Evolutionary conservation across 2,888 invertebrate species (phyloP), one percentile per base, ranked within the genome.

Genomic region (Pherbina coryleti): DNA sequence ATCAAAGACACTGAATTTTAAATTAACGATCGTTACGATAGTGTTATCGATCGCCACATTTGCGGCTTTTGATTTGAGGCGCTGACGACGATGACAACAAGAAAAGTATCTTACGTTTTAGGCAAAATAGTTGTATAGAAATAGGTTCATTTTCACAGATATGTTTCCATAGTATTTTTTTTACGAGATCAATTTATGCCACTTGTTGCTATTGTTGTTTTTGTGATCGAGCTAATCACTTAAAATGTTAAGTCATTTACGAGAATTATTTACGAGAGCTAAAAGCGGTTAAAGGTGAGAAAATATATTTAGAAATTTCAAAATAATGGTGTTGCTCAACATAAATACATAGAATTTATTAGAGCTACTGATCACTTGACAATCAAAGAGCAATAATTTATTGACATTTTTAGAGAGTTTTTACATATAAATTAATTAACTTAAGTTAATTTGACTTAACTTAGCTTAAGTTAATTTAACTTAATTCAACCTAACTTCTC

Each of bases 171-270:
- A 11, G 25, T 69, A 49, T 49, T 49, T 69, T n/a, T 25, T 7
- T 37, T 31, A 28, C 60, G 1, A 57, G 37, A 57, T 19, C 22
- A 19, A 37, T 37, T 44, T 71, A 22, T 71, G 34, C 34, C 19
- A 71, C 22, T 57, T 34, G 9, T 71, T 19, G 17, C 3, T 34
- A 11, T 17, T 71, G 55, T 28, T 70, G 70, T 55, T 70, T 53
- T 55, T 71, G 71, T 49, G 8, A 31, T 64, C 7, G 22, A 60
- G 84, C 86, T 85, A 88, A 87, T 87, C 82, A 80, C 82, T 81
- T 85, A 86, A 88, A 86, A 86, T 87, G 87, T 88, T 86, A 85
- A 87, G 88, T 87, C 87, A 87, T 86, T 83, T 84, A 84, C n/a
- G 85, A 86, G 84, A 85, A 83, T 44, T 85, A 85, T 84, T 85